These are phyloP conservation scores for Synergus gifuensis DNA, from an alignment of 2,888 invertebrate genomes.

Conservation along the genomic window DNA sequence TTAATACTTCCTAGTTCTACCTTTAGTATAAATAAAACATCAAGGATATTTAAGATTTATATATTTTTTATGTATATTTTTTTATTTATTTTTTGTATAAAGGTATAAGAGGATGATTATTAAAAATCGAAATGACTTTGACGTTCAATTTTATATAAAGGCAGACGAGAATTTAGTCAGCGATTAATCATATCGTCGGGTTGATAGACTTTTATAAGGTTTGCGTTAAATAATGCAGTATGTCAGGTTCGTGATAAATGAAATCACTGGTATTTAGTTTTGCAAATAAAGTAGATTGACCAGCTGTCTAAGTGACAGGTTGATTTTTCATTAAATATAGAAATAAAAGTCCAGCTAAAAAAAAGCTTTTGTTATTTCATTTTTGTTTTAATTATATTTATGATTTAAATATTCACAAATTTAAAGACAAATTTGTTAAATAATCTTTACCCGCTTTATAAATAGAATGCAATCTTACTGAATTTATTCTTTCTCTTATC, in stretches of 20 bases:
- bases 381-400: too few relatives aligned
- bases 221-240: slow-evolving; percentile 5
- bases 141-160: slow-evolving; percentile 5
- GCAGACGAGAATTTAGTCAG: slow-evolving; percentile 1
- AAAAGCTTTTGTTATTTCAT: background rate
- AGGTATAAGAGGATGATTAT: background rate
- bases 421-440: background rate
- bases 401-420: background rate
- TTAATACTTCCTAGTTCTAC: background rate
- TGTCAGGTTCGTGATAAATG: background rate
- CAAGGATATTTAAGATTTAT: background rate
- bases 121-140: slow-evolving; percentile 4
- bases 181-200: background rate
- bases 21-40: background rate
- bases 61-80: background rate
- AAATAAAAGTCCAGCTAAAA: background rate
- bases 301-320: background rate
- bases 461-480: background rate
- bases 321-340: background rate
- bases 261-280: background rate
- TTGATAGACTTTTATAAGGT: slow-evolving; percentile 4
- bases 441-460: background rate
- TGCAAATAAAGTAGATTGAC: background rate
- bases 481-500: background rate
- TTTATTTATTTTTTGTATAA: background rate